Conservation (phyloP, 2,888 invertebrate species). For the Bellardia pandia region DNA sequence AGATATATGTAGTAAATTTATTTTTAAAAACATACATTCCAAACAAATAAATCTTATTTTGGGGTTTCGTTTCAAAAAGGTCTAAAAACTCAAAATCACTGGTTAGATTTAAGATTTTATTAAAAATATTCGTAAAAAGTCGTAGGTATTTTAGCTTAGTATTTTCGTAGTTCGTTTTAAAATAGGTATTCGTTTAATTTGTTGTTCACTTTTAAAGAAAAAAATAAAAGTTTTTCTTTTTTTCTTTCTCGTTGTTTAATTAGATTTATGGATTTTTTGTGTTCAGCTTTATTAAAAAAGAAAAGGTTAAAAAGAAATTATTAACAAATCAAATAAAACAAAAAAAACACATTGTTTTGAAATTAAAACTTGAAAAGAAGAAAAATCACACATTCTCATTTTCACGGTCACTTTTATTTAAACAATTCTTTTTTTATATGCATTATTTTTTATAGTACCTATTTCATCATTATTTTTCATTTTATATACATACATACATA, state of each 20-base stretch:
- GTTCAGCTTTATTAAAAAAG: constrained; percentile 50
- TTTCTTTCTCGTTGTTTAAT: constrained; percentile 36
- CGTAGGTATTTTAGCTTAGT: constrained; percentile 48
- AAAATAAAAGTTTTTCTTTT: constrained; percentile 27
- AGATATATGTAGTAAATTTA: too few species aligned
- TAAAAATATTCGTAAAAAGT: constrained; percentile 56
- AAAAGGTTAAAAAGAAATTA: constrained; percentile 27
- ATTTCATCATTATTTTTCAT: constrained; percentile 30
- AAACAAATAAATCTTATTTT: constrained; percentile 51
- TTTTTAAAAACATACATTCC: constrained; percentile 58
- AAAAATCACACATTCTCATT: constrained; percentile 50
- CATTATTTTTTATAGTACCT: constrained; percentile 25
- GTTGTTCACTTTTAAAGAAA: constrained; percentile 16
- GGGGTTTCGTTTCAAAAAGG: constrained; percentile 30
- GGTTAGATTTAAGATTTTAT: constrained; percentile 26
- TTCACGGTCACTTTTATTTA: constrained; percentile 63
- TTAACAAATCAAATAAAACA: constrained; percentile 15
- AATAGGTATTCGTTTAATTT: constrained; percentile 43
- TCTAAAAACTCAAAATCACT: constrained; percentile 34
- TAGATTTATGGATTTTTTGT: constrained; percentile 69
- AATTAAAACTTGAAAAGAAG: not conserved
- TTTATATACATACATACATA: too few species aligned
- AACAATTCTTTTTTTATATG: not conserved
- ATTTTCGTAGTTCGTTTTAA: constrained; percentile 54
- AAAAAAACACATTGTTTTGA: constrained; percentile 39